Evolutionary conservation across 2,797 vertebrate species (phyloP).

Genomic region (Gymnoscopelus microlampas): DNA sequence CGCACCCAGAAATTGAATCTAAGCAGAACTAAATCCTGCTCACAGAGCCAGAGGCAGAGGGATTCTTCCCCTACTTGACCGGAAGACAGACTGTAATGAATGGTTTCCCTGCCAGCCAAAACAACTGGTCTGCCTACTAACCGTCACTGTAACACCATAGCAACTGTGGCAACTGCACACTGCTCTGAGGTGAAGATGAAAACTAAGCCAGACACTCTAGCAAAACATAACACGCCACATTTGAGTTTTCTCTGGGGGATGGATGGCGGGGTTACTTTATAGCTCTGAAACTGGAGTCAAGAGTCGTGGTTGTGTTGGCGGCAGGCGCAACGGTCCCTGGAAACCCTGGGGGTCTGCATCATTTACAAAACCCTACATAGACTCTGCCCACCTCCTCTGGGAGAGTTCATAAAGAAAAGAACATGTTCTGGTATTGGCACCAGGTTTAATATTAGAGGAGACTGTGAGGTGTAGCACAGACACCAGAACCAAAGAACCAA

Average conservation of each 20-base stretch:
- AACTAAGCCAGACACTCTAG: slow-evolving; percentile 51
- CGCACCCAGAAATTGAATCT: slow-evolving; percentile 70
- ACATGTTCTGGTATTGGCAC: no score
- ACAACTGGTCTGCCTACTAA: slow-evolving; percentile 49
- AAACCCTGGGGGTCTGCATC: slow-evolving; percentile 2
- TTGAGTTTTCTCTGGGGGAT: slow-evolving; percentile 50
- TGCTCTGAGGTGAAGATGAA: slow-evolving; percentile 29
- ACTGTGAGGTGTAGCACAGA: no score
- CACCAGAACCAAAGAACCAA: no score
- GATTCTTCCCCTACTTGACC: slow-evolving; percentile 59
- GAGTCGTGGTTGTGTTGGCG: slow-evolving; percentile 34
- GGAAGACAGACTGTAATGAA: slow-evolving; percentile 50
- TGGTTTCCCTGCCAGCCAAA: slow-evolving; percentile 60
- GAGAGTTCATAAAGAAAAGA: no score
- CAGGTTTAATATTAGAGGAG: no score
- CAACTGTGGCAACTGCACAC: slow-evolving; percentile 61
- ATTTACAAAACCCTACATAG: no score
- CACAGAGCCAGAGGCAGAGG: slow-evolving; percentile 49
- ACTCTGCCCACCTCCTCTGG: no score
- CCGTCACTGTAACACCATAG: slow-evolving; percentile 41
- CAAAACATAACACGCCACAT: slow-evolving; percentile 38
- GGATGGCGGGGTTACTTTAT: slow-evolving; percentile 49
- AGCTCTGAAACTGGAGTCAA: slow-evolving; percentile 51
- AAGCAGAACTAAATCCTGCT: slow-evolving; percentile 64
- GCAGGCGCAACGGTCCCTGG: slow-evolving; percentile 38